Base-by-base conservation (phyloP, 2,113 vertebrate species). In the Peromyscus leucopus region DNA sequence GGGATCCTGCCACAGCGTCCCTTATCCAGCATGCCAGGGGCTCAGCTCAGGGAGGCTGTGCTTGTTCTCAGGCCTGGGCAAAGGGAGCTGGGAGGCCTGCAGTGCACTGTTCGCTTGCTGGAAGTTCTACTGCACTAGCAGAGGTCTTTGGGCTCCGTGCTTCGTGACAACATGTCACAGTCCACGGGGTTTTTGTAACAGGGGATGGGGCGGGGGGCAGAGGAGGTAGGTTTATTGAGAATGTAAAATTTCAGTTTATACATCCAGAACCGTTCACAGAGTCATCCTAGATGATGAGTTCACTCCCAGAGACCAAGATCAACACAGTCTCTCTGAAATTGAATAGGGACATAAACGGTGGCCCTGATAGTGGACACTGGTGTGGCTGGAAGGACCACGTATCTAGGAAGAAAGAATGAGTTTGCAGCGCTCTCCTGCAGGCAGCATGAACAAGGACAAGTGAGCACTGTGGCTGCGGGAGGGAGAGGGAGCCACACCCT, bases 381-480 rank as follows among this genome's bases (percentile, higher is more conserved):
- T 15, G 48, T 0, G 4, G 8, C 39, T 11, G 24, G n/a, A 16
- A 24, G 26, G 8, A 84, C 55, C 15, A 28, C 8, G 13, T 9
- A 28, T 42, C n/a, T 57, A 63, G 21, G 11, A n/a, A 65, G 79
- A 59, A 48, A 1, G 7, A 0, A 10, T 16, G n/a, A 2, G 6
- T 48, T 10, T 2, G 3, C 33, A 36, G 17, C 0, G 19, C 7
- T 36, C 11, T 36, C 0, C 13, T 31, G 0, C 3, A 0, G 7
- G 59, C 1, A 39, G 33, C 33, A 2, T 0, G 10, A 1, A 17
- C 42, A 11, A 0, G 33, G 7, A 0, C 7, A 8, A 3, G 0
- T 0, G 31, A 51, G 63, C 46, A 9, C 11, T 0, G 51, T 7
- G 67, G 24, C 21, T 55, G 59, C 59, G 10, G 26, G 39, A 46